A percentile compares a stretch with the other conserved stretches of the same genome.
These are phyloP conservation scores for Chrysolina americana DNA, from an alignment of 2,888 invertebrate genomes.

Conservation along the genomic window DNA sequence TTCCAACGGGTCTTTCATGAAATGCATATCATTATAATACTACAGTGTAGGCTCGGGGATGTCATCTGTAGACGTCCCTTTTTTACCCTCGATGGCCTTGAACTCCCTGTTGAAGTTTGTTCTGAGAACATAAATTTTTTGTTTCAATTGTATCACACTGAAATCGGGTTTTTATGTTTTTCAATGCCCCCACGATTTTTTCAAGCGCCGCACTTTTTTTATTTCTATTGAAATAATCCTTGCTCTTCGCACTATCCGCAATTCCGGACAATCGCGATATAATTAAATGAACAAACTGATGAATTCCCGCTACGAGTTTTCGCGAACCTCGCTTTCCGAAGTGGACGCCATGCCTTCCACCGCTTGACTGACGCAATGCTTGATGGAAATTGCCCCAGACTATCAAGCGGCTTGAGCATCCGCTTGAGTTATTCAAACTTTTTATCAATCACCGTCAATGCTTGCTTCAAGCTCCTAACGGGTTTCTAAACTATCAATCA, in stretches of 20 bases:
- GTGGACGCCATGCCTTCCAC: too few species aligned
- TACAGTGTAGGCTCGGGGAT: constrained; percentile 38
- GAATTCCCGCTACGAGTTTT: too few species aligned
- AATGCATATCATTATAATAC: constrained; percentile 25
- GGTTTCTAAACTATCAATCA: too few species aligned
- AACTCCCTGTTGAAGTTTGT: constrained; percentile 17
- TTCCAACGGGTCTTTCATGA: constrained; percentile 31
- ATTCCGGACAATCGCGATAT: too few species aligned
- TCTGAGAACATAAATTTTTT: constrained; percentile 25
- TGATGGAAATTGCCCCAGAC: too few species aligned
- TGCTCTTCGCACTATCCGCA: constrained; percentile 28
- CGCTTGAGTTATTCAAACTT: too few species aligned
- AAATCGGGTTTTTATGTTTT: constrained; percentile 23
- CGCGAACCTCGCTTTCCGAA: too few species aligned
- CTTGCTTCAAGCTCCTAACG: too few species aligned
- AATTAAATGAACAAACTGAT: too few species aligned
- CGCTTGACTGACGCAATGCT: too few species aligned
- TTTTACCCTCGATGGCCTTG: background rate
- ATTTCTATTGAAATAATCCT: constrained; percentile 28
- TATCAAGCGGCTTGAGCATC: too few species aligned
- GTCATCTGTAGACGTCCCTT: constrained; percentile 13
- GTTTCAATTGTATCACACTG: constrained; percentile 12
- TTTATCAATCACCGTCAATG: too few species aligned
- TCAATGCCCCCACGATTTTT: constrained; percentile 29
- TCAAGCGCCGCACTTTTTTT: constrained; percentile 9